These are phyloP conservation scores for Coracopsis vasa DNA, from an alignment of 2,113 vertebrate genomes.

Conservation along the genomic window DNA sequence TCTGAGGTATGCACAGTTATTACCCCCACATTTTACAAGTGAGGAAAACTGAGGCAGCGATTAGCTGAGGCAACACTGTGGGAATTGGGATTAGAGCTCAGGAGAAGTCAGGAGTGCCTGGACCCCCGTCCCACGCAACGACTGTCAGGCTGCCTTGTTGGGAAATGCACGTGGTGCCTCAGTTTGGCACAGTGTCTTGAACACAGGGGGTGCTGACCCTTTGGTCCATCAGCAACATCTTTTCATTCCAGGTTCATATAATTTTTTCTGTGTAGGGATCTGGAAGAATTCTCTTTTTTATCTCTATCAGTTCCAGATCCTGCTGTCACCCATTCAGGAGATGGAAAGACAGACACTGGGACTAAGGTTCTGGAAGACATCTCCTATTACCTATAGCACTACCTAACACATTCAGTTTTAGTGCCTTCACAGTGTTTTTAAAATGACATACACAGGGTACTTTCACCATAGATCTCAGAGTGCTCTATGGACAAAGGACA, in stretches of 20 bases:
- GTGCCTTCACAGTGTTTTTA: background rate
- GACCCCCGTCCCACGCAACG: background rate
- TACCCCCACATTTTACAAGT: slow-evolving; percentile 64
- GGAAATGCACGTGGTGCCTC: background rate
- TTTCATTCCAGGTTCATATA: background rate
- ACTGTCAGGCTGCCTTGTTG: rapidly evolving
- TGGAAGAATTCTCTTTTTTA: rapidly evolving
- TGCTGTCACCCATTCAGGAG: background rate
- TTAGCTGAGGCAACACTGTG: slow-evolving; percentile 64
- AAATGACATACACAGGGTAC: background rate
- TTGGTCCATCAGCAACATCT: background rate
- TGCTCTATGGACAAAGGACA: background rate
- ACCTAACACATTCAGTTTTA: too few species aligned
- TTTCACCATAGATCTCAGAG: background rate
- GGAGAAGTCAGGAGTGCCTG: background rate
- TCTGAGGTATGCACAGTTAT: slow-evolving; percentile 53
- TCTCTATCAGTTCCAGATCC: background rate
- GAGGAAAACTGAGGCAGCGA: slow-evolving; percentile 60
- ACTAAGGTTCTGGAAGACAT: rapidly evolving
- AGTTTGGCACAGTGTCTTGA: rapidly evolving
- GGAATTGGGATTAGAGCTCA: slow-evolving; percentile 22
- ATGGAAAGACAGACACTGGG: background rate
- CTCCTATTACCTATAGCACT: background rate
- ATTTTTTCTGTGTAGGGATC: background rate
- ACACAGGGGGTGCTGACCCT: background rate